These are phyloP conservation scores for Manis javanica DNA, from an alignment of 2,797 vertebrate genomes.

Conservation along the genomic window DNA sequence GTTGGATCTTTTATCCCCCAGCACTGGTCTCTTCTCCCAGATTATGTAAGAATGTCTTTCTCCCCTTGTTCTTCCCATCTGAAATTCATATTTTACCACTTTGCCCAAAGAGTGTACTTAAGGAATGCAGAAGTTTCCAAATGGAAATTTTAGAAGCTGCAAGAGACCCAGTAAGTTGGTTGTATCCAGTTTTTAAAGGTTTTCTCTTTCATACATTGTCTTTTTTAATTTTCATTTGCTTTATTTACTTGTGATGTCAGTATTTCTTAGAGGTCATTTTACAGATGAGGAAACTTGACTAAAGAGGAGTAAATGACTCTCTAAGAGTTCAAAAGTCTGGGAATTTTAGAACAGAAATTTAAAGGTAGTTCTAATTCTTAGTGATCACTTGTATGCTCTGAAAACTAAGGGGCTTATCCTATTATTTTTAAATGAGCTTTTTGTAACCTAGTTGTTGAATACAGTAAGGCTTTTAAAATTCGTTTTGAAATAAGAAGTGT, in stretches of 20 bases:
- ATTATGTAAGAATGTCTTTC: neutral
- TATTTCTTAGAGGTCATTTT: neutral
- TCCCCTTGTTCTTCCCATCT: neutral
- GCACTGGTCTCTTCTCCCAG: neutral
- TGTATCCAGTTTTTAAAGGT: neutral
- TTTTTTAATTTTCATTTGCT: neutral
- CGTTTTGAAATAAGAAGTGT: neutral
- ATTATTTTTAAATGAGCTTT: neutral
- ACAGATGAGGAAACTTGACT: neutral
- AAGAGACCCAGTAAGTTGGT: neutral
- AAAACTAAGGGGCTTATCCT: neutral
- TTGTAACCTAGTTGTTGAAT: neutral
- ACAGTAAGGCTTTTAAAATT: neutral
- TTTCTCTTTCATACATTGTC: neutral
- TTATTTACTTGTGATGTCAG: neutral
- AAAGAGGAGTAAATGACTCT: neutral
- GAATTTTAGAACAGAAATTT: neutral
- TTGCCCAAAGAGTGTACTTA: neutral
- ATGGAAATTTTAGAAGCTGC: neutral
- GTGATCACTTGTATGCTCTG: neutral
- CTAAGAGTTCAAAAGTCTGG: neutral
- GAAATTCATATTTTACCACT: neutral
- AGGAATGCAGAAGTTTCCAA: neutral
- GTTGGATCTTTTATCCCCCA: neutral
- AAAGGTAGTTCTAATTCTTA: neutral